Conservation (phyloP, 2,797 vertebrate species). For the Bothrops alternatus region DNA sequence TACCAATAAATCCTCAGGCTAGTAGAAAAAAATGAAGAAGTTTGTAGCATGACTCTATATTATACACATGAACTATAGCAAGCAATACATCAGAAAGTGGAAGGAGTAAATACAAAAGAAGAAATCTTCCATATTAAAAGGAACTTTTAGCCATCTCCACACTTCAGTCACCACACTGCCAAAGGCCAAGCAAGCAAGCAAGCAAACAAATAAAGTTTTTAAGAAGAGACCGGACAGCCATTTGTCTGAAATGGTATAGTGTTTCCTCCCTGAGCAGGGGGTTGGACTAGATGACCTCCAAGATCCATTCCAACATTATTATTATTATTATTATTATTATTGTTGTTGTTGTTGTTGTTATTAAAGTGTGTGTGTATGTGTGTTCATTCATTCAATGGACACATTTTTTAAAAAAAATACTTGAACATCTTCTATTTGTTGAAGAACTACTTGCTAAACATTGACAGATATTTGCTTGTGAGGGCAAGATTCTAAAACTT, state of each 20-base stretch:
- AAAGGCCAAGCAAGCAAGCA: neutral
- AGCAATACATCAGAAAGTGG: neutral
- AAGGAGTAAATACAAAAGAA: neutral
- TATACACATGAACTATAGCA: neutral
- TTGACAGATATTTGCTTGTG: neutral
- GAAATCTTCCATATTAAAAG: neutral
- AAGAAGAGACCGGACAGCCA: too few relatives aligned
- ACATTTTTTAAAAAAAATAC: neutral
- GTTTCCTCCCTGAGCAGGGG: too few relatives aligned
- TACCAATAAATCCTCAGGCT: neutral
- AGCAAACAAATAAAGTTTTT: too few relatives aligned
- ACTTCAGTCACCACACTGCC: neutral
- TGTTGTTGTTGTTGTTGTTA: too few relatives aligned
- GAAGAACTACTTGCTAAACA: neutral
- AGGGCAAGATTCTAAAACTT: neutral
- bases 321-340: too few relatives aligned
- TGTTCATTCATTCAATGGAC: neutral
- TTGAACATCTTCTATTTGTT: neutral
- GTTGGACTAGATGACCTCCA: too few relatives aligned
- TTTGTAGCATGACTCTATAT: neutral
- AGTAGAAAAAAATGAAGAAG: neutral
- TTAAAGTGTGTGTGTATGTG: too few relatives aligned
- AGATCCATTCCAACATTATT: too few relatives aligned
- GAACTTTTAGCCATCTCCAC: neutral
- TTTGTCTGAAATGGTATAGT: too few relatives aligned